A percentile compares a stretch with the other conserved stretches of the same genome.
Conservation (phyloP, 2,888 invertebrate species). For the Melieria picta region DNA sequence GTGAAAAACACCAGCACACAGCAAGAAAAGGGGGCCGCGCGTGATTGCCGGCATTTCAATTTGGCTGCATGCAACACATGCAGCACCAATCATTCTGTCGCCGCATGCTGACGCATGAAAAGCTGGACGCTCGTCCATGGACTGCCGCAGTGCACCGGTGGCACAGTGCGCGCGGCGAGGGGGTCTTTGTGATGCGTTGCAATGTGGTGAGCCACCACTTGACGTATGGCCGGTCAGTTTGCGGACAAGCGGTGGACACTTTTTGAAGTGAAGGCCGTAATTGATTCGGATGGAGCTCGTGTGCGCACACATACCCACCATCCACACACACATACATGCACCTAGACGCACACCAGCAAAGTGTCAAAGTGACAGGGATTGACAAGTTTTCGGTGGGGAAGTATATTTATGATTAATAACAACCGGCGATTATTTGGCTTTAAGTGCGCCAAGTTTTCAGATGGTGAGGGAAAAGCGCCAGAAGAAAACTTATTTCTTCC, state of each 20-base stretch:
- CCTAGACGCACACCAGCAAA: not conserved
- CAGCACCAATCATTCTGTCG: not conserved
- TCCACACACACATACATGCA: not conserved
- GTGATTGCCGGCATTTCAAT: too few species aligned
- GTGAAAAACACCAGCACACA: not conserved
- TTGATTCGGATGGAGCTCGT: conserved; percentile 44
- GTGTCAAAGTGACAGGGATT: too few species aligned
- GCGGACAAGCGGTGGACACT: conserved; percentile 63
- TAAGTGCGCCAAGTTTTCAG: too few species aligned
- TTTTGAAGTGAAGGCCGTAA: conserved; percentile 37
- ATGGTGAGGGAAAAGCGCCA: too few species aligned
- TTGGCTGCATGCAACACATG: too few species aligned
- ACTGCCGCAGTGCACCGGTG: not conserved
- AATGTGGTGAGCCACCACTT: conserved; percentile 48
- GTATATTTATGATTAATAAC: too few species aligned
- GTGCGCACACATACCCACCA: not conserved
- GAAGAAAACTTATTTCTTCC: too few species aligned
- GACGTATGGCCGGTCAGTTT: conserved; percentile 64
- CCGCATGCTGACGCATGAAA: not conserved
- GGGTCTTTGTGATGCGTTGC: conserved; percentile 12
- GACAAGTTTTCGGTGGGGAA: too few species aligned
- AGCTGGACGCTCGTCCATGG: not conserved
- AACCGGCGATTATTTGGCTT: too few species aligned
- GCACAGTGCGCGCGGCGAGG: conserved; percentile 4
- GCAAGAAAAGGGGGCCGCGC: not conserved